Evolutionary conservation across 2,113 vertebrate species (phyloP).

Genomic region (Emberiza fucata): DNA sequence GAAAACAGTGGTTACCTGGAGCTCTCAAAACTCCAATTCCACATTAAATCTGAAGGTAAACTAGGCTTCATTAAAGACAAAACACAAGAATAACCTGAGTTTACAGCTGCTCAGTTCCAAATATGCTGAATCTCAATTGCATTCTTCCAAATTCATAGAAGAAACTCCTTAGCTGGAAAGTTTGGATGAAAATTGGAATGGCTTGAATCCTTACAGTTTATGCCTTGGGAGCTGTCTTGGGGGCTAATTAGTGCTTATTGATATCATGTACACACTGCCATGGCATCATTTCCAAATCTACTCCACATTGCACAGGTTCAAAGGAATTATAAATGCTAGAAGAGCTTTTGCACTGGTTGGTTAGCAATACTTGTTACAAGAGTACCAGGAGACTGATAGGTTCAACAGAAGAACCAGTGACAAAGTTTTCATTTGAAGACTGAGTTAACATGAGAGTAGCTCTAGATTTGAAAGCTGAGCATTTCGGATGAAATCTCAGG

Average conservation of each 20-base stretch:
- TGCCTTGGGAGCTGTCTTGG: background rate
- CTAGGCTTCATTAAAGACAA: background rate
- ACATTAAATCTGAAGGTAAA: background rate
- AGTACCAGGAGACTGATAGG: background rate
- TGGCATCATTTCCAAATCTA: background rate
- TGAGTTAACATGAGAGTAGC: background rate
- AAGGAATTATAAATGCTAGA: background rate
- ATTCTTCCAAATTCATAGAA: background rate
- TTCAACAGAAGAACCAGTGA: background rate
- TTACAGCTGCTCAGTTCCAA: background rate
- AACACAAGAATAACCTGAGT: background rate
- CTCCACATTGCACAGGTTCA: background rate
- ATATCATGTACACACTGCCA: background rate
- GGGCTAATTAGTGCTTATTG: background rate
- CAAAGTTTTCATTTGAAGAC: background rate
- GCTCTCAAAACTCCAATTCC: background rate
- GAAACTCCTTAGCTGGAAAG: background rate
- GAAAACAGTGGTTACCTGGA: background rate
- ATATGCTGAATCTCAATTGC: accelerated
- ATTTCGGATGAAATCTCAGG: background rate
- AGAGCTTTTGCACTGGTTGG: background rate
- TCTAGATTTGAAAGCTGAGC: background rate
- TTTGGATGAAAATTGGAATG: background rate
- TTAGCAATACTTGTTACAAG: background rate
- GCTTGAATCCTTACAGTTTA: background rate